Conservation (phyloP, 2,113 vertebrate genomes). For the Ranitomeya imitator region DNA sequence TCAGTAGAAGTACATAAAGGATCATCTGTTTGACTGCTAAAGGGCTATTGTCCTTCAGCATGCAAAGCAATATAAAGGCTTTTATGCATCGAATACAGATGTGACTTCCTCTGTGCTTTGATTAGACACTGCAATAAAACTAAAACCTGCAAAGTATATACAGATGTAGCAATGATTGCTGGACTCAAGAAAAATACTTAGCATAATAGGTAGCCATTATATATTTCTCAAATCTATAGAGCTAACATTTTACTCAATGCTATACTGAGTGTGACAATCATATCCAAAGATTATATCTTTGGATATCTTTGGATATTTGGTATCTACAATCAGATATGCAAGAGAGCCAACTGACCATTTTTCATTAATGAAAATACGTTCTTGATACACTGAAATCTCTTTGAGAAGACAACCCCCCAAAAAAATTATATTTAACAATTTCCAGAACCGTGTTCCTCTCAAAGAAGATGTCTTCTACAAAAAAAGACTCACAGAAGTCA, state of each 20-base stretch:
- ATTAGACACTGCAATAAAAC: background rate
- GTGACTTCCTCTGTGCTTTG: background rate
- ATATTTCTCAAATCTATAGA: background rate
- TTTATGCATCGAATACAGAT: conserved; percentile 18
- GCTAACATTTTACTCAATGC: background rate
- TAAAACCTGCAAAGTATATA: conserved; percentile 1
- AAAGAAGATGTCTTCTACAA: too few relatives aligned
- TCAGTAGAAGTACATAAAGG: conserved; percentile 26
- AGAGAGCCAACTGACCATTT: too few relatives aligned
- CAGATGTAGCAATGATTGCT: background rate
- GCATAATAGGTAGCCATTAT: background rate
- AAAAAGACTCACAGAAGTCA: too few relatives aligned
- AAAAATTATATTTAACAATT: too few relatives aligned
- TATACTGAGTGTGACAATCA: background rate
- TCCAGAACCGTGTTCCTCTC: too few relatives aligned
- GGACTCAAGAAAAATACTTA: background rate
- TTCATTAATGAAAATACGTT: too few relatives aligned
- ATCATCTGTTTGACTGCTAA: conserved; percentile 1
- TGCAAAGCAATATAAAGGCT: conserved; percentile 28
- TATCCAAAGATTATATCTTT: too few relatives aligned
- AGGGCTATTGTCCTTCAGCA: conserved; percentile 2
- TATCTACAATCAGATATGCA: too few relatives aligned
- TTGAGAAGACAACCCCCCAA: too few relatives aligned
- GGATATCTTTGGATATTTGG: too few relatives aligned
- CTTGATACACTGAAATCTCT: too few relatives aligned